Base-by-base conservation (phyloP, 1,140 invertebrate species). In the Sycophila sp. region DNA sequence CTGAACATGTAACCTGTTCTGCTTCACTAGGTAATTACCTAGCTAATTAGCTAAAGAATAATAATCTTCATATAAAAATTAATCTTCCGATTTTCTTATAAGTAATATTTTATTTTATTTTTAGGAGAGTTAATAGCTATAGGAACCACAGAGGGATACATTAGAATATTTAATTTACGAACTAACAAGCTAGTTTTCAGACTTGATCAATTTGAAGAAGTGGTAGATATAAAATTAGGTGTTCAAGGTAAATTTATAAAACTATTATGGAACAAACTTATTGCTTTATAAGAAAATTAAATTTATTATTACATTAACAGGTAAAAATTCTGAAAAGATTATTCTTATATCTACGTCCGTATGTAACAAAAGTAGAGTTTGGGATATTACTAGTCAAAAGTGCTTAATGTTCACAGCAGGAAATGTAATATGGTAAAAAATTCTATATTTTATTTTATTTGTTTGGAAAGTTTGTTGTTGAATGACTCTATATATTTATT, bases 341-440 rank as follows among this genome's bases (percentile, higher is more conserved):
- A 2, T 74, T 32, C 49, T 71, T 19, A 42, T 74, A 24, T 63
- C 63, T 22, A 53, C 69, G 58, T 74, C 65, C 15, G 30, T 69
- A 28, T 53, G 38, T 56, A 30, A 66, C 56, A 71, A 68, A 26
- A 58, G 69, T 24, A 71, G 36, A 19, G 63, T 69, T 32, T 78
- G 76, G 74, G 68, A 77, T 63, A 6, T 78, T 10, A 38, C 47
- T 38, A 17, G 1, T 26, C 49, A 49, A 49, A 73, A 40, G 58
- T 55, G 5, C n/a, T 55, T 30, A 30, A 55, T 69, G 1, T 26
- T 17, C 40, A 70, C 10, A n/a, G 17, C 3, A 28, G 74, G 75
- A 13, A 28, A 69, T 13, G 38, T 77, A 42, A 69, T 78, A 60
- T 72, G 74, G 77, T 78, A 77, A 49, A 49, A 71, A 59, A 32